phyloP scores from a whole-genome alignment of 2,797 vertebrate species.

The Megaceryle alcyon region DNA sequence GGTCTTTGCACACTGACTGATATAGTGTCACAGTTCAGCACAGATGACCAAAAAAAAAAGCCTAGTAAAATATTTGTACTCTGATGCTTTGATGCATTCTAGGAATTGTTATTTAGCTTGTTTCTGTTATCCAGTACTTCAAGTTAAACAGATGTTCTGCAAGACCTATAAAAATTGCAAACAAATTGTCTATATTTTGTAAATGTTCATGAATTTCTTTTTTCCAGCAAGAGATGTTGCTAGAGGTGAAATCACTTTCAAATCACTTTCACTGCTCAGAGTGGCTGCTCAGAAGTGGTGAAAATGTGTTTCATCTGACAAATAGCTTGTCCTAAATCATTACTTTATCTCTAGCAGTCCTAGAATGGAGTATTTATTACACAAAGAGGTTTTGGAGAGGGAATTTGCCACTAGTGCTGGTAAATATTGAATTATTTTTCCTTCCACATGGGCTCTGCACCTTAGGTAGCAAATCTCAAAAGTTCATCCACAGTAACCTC shows the following conservation, averaged over 20 bases:
- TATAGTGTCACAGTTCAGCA: background rate
- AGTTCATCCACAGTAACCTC: background rate
- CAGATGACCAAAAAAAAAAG: background rate
- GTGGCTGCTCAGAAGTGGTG: conserved; percentile 12
- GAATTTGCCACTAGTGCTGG: background rate
- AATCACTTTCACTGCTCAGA: conserved; percentile 10
- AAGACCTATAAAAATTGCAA: background rate
- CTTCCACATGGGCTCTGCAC: background rate
- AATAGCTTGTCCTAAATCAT: conserved; percentile 29
- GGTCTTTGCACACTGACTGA: background rate
- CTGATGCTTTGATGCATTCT: background rate
- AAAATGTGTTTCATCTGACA: conserved; percentile 24
- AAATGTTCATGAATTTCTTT: background rate
- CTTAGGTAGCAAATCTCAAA: background rate
- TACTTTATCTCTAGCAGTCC: background rate
- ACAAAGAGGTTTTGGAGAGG: background rate
- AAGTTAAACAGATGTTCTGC: background rate
- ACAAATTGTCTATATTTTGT: background rate
- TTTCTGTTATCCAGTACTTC: background rate
- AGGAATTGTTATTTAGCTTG: background rate
- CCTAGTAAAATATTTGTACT: background rate
- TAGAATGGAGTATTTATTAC: background rate
- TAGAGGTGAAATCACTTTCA: conserved; percentile 30
- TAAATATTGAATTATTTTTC: background rate
- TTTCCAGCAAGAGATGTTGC: background rate